These are phyloP conservation scores for Gryllus longicercus DNA, from an alignment of 2,888 invertebrate genomes.

Conservation along the genomic window DNA sequence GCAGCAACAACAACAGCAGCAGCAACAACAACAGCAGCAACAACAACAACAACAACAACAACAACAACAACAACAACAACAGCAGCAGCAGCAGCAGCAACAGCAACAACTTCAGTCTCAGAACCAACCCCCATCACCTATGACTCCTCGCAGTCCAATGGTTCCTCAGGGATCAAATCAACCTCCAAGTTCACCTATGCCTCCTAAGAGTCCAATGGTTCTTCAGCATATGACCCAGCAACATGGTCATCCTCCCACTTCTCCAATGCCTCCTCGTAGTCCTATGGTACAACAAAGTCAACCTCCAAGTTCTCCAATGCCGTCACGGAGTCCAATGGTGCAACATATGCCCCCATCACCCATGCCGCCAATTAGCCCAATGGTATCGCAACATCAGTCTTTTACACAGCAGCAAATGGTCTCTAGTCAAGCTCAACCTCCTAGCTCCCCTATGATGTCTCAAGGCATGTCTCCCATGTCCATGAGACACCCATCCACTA, in stretches of 20 bases:
- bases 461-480: neutral
- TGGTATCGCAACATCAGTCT: slow-evolving; percentile 44
- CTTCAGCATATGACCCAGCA: slow-evolving; percentile 45
- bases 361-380: slow-evolving; percentile 50
- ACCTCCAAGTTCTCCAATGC: slow-evolving; percentile 46
- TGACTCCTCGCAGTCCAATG: slow-evolving; percentile 31
- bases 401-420: slow-evolving; percentile 48
- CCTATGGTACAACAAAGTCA: slow-evolving; percentile 46
- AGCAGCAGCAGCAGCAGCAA: slow-evolving; percentile 33
- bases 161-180: slow-evolving; percentile 41
- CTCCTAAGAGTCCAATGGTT: slow-evolving; percentile 46
- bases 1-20: slow-evolving; percentile 48
- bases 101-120: slow-evolving; percentile 30
- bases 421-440: slow-evolving; percentile 27
- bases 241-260: slow-evolving; percentile 47
- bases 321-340: slow-evolving; percentile 41
- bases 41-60: slow-evolving; percentile 41
- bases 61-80: slow-evolving; percentile 42
- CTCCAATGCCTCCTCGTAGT: slow-evolving; percentile 55
- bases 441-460: slow-evolving; percentile 50
- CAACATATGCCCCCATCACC: slow-evolving; percentile 46
- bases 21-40: slow-evolving; percentile 45
- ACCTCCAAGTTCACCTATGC: slow-evolving; percentile 54
- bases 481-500: slow-evolving; percentile 43
- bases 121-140: slow-evolving; percentile 25